Evolutionary conservation across 1,140 invertebrate species (phyloP).

Genomic region (Camponotus pennsylvanicus): DNA sequence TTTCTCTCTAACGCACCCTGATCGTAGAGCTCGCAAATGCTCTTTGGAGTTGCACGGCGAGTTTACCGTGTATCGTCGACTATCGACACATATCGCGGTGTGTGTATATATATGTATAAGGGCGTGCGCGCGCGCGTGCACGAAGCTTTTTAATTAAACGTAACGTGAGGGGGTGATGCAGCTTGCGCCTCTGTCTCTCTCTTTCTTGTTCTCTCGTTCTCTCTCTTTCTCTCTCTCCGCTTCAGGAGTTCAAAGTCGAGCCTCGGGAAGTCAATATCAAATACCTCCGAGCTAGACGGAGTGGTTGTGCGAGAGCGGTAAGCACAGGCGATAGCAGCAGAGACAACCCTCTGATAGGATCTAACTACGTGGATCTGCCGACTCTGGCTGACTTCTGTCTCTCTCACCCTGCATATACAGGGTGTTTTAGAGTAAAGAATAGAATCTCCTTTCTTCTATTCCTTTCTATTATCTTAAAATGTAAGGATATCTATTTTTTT

Average conservation of each 20-base stretch:
- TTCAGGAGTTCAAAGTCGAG: conserved; percentile 84
- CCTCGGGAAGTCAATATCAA: conserved; percentile 86
- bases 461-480: background rate
- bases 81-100: conserved; percentile 71
- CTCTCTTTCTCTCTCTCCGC: conserved; percentile 49
- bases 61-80: conserved; percentile 69
- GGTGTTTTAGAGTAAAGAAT: conserved; percentile 8
- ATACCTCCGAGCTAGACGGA: conserved; percentile 85
- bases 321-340: conserved; percentile 69
- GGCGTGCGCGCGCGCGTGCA: conserved; percentile 59
- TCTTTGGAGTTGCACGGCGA: conserved; percentile 56
- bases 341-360: conserved; percentile 76
- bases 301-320: conserved; percentile 74
- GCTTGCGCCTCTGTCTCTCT: conserved; percentile 46
- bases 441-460: background rate
- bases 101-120: conserved; percentile 24
- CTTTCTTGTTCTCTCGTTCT: conserved; percentile 49
- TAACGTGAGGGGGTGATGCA: conserved; percentile 67
- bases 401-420: conserved; percentile 33
- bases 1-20: conserved; percentile 53
- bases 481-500: background rate
- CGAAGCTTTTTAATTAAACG: conserved; percentile 86
- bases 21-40: conserved; percentile 27
- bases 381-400: conserved; percentile 51
- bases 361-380: conserved; percentile 72